Percentiles rank a stretch among this genome's conserved stretches.
These are phyloP conservation scores for Pachycephala philippinensis DNA, from an alignment of 2,113 vertebrate genomes.

Conservation along the genomic window DNA sequence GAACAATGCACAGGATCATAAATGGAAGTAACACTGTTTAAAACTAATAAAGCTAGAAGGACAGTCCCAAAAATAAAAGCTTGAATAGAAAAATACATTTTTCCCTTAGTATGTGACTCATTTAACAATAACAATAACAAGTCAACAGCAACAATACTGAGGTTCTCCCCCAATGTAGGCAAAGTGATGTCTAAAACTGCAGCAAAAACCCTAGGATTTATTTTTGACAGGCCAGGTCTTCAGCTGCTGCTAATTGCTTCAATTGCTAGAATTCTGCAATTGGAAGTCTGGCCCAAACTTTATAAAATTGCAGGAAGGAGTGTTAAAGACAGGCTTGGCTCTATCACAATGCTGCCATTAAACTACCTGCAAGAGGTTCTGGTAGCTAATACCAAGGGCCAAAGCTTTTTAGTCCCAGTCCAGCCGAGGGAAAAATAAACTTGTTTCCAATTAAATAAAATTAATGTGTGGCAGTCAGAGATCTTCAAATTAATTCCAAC, in stretches of 20 bases:
- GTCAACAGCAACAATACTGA: not conserved
- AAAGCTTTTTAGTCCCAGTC: not conserved
- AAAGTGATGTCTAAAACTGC: not conserved
- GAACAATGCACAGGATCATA: not conserved
- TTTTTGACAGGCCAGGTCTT: not conserved
- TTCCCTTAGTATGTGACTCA: not conserved
- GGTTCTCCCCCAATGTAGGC: not conserved
- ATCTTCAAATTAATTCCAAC: conserved; percentile 21
- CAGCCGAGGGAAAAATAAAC: not conserved
- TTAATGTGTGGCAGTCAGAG: not conserved
- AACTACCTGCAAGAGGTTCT: not conserved
- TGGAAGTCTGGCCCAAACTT: not conserved
- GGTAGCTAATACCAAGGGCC: not conserved
- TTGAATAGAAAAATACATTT: not conserved
- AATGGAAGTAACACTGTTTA: not conserved
- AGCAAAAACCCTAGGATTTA: not conserved
- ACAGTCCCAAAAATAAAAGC: not conserved
- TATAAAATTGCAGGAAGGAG: not conserved
- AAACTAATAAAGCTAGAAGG: not conserved
- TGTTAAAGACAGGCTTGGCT: conserved; percentile 10
- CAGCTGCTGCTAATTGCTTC: not conserved
- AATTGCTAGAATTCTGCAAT: not conserved
- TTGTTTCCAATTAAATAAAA: conserved; percentile 16
- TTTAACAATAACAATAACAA: not conserved
- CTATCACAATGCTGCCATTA: not conserved